phyloP scores from a whole-genome alignment of 1,140 invertebrate genomes.

The Rhyacophila brunnea region DNA sequence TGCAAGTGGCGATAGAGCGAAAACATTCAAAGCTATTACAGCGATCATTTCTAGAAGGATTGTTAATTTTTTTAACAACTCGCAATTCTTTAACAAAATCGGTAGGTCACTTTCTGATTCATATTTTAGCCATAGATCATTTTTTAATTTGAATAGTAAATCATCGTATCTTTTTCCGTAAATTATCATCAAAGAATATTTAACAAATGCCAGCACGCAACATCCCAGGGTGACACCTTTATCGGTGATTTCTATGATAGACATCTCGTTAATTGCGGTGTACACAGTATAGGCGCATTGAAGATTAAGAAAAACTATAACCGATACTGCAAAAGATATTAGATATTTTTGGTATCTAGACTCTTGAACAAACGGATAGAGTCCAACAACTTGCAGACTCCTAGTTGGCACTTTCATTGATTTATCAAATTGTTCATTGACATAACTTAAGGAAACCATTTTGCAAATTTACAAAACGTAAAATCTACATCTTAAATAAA shows the following conservation, averaged over 20 bases:
- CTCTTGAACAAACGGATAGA: slow-evolving; percentile 4
- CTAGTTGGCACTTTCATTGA: not conserved
- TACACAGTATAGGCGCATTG: not conserved
- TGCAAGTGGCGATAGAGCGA: slow-evolving; percentile 1
- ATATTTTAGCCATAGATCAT: too few species aligned
- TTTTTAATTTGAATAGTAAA: too few species aligned
- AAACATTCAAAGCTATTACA: not conserved
- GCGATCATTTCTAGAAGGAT: not conserved
- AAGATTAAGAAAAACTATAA: not conserved
- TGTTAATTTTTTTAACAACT: too few species aligned
- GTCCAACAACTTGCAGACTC: not conserved
- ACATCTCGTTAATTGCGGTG: not conserved
- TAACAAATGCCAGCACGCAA: not conserved
- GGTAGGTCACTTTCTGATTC: too few species aligned
- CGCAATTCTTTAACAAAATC: too few species aligned
- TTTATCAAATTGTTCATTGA: not conserved
- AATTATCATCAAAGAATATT: not conserved
- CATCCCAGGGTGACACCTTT: not conserved
- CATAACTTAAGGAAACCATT: too few species aligned
- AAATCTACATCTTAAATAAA: too few species aligned
- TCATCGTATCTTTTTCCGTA: too few species aligned
- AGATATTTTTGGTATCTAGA: not conserved
- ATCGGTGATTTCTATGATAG: slow-evolving; percentile 7
- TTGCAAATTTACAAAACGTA: too few species aligned
- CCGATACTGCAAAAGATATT: not conserved